These are phyloP conservation scores for Bursaphelenchus okinawaensis DNA, from an alignment of 2,888 invertebrate genomes.

Conservation along the genomic window DNA sequence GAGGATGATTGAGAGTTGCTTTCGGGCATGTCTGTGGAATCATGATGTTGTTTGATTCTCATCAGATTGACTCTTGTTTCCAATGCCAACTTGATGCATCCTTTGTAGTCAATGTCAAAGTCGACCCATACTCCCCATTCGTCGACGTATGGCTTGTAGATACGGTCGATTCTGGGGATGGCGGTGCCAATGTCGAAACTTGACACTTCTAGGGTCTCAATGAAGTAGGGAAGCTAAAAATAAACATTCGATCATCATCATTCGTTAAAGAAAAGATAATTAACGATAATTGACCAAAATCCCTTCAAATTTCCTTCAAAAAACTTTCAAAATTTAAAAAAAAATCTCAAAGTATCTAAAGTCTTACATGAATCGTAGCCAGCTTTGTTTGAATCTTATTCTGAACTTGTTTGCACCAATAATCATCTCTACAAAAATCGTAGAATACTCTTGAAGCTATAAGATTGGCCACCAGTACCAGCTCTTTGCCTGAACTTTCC, in stretches of 20 bases:
- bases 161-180: slow-evolving; percentile 43
- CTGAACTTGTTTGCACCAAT: slow-evolving; percentile 69
- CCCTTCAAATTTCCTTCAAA: slow-evolving; percentile 10
- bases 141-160: slow-evolving; percentile 68
- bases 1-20: neutral
- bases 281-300: neutral
- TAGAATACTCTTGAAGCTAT: slow-evolving; percentile 67
- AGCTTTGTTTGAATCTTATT: slow-evolving; percentile 79
- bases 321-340: neutral
- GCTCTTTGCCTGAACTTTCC: slow-evolving; percentile 31
- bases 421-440: slow-evolving; percentile 73
- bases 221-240: slow-evolving; percentile 74
- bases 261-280: neutral
- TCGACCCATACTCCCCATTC: slow-evolving; percentile 83
- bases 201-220: slow-evolving; percentile 72
- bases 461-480: slow-evolving; percentile 50
- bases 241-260: neutral
- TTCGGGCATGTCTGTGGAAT: slow-evolving; percentile 16
- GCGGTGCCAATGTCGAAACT: slow-evolving; percentile 50
- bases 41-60: slow-evolving; percentile 60
- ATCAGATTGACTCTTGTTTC: slow-evolving; percentile 81
- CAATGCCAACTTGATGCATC: slow-evolving; percentile 73
- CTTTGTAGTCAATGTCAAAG: slow-evolving; percentile 65
- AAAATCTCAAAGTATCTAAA: slow-evolving; percentile 16
- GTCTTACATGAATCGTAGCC: slow-evolving; percentile 71